Conservation (phyloP, 92 coral and sea anemone species). For the Blastomussa wellsi region DNA sequence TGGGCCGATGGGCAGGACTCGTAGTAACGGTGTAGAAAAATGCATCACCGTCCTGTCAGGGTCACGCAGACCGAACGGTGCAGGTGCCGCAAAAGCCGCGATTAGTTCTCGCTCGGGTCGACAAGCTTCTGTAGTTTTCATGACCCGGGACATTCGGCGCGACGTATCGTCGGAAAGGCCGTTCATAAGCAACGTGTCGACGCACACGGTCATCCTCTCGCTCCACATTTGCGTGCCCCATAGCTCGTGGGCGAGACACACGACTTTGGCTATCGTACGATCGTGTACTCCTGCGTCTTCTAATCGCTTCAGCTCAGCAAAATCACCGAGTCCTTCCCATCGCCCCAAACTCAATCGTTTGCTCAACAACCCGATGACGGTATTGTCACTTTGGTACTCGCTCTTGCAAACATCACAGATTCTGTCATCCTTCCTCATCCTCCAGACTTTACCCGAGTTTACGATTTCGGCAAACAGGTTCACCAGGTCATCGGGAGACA, state of each 20-base stretch:
- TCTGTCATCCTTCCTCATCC: background rate
- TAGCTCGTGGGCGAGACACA: slow-evolving; percentile 14
- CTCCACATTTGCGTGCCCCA: background rate
- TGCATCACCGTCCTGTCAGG: background rate
- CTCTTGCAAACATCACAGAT: background rate
- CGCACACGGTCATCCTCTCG: background rate
- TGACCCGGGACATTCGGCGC: background rate
- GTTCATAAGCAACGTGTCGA: background rate
- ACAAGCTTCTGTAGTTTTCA: background rate
- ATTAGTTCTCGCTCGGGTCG: background rate
- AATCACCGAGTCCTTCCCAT: background rate
- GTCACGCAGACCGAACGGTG: background rate
- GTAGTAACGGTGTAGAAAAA: background rate
- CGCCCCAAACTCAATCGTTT: background rate
- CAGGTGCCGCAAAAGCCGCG: background rate
- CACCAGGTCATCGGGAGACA: background rate
- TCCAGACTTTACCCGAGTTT: background rate
- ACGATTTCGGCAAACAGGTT: background rate
- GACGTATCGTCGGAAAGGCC: background rate
- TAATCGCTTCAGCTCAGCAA: background rate
- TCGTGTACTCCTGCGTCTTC: background rate
- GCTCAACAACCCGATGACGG: background rate
- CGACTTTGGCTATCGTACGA: background rate
- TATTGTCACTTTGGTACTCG: background rate
- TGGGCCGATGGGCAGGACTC: background rate